Conservation (phyloP, 2,888 invertebrate genomes). For the Eupithecia centaureata region DNA sequence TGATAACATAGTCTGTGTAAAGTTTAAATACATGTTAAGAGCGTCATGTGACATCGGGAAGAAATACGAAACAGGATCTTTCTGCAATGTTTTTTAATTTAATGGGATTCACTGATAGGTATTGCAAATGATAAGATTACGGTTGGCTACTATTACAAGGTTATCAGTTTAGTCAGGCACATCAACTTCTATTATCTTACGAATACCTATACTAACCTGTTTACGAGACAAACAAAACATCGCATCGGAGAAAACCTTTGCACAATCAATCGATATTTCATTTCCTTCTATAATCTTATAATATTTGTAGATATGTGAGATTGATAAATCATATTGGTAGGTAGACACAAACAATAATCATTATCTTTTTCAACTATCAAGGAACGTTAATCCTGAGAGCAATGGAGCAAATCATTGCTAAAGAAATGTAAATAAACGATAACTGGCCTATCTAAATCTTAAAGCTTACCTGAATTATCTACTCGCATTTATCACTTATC, state of each 20-base stretch:
- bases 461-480: background rate
- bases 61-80: too few species aligned
- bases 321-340: background rate
- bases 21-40: conserved; percentile 4
- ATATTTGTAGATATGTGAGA: background rate
- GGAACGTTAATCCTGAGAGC: background rate
- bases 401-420: background rate
- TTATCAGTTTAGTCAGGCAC: background rate
- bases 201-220: too few species aligned
- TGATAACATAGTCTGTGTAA: conserved; percentile 34
- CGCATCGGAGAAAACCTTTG: background rate
- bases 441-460: background rate
- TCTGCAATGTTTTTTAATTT: too few species aligned
- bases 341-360: background rate
- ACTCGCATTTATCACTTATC: background rate
- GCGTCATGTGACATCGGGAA: background rate
- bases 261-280: background rate
- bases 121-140: background rate
- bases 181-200: too few species aligned
- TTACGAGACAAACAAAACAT: too few species aligned
- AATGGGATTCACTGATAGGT: background rate
- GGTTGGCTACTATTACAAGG: background rate
- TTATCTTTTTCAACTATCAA: background rate
- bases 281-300: background rate
- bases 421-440: background rate